Percentiles rank a stretch among this genome's conserved stretches.
Evolutionary conservation across 2,888 invertebrate species (phyloP).

Genomic region (Toxonevra muliebris): DNA sequence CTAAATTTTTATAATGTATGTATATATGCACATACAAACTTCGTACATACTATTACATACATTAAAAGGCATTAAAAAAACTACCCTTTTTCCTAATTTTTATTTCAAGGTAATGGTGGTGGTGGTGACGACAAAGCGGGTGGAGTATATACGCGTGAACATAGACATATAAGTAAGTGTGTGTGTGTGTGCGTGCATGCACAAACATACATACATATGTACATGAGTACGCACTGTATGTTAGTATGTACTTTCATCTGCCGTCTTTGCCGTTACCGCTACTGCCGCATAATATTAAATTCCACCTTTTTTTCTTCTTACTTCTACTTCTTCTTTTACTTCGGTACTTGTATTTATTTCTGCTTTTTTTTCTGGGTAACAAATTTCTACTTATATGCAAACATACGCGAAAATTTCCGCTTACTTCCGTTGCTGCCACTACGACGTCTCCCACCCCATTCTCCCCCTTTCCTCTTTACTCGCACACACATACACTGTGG

Average conservation of each 20-base stretch:
- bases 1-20: slow-evolving; percentile 28
- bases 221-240: slow-evolving; percentile 38
- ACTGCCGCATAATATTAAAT: slow-evolving; percentile 25
- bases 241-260: slow-evolving; percentile 37
- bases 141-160: slow-evolving; percentile 9
- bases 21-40: slow-evolving; percentile 1
- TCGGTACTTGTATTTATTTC: slow-evolving; percentile 20
- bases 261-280: slow-evolving; percentile 29
- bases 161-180: slow-evolving; percentile 10
- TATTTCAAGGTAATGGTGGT: slow-evolving; percentile 34
- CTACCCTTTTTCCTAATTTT: slow-evolving; percentile 45
- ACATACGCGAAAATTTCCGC: slow-evolving; percentile 35
- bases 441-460: slow-evolving; percentile 27
- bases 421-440: neutral
- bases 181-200: slow-evolving; percentile 12
- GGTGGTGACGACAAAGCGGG: slow-evolving; percentile 29
- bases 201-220: slow-evolving; percentile 23
- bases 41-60: slow-evolving; percentile 9
- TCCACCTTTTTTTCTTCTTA: slow-evolving; percentile 14
- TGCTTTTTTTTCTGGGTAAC: slow-evolving; percentile 20
- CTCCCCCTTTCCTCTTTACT: neutral
- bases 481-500: slow-evolving; percentile 21
- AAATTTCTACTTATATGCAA: slow-evolving; percentile 37
- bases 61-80: slow-evolving; percentile 41
- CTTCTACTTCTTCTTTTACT: slow-evolving; percentile 9